Evolutionary conservation across 2,113 vertebrate species (phyloP).

Genomic region (Nematolebias whitei): DNA sequence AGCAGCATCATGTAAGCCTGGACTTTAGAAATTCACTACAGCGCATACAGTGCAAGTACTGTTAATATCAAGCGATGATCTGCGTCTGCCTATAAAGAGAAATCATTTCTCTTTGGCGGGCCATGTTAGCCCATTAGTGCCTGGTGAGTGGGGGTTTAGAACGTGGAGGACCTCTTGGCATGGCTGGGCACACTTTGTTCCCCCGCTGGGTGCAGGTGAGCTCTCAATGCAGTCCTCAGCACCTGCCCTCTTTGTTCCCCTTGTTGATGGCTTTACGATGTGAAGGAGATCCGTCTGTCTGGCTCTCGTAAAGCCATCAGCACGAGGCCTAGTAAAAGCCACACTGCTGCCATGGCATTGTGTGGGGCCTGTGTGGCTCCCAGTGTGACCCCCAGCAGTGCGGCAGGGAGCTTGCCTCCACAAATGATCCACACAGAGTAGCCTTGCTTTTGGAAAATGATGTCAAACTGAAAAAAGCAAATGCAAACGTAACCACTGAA

Average conservation of each 20-base stretch:
- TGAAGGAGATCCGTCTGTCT: constrained; percentile 78
- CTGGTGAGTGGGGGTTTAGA: constrained; percentile 63
- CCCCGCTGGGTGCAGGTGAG: constrained; percentile 82
- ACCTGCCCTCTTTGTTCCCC: constrained; percentile 80
- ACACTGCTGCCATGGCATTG: constrained; percentile 74
- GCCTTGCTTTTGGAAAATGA: too few species aligned
- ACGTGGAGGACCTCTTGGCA: constrained; percentile 75
- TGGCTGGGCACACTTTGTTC: constrained; percentile 67
- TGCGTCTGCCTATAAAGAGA: constrained; percentile 14
- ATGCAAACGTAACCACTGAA: neutral
- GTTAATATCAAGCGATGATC: constrained; percentile 4
- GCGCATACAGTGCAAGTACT: constrained; percentile 27
- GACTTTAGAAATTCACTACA: neutral
- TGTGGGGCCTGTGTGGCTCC: constrained; percentile 63
- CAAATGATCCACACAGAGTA: constrained; percentile 3
- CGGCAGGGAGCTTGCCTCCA: constrained; percentile 26
- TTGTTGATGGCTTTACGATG: constrained; percentile 80
- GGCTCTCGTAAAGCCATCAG: constrained; percentile 77
- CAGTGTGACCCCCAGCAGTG: constrained; percentile 61
- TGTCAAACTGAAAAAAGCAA: too few species aligned
- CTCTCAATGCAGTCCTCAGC: constrained; percentile 76
- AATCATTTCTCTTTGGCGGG: constrained; percentile 37
- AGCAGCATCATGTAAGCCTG: constrained; percentile 58
- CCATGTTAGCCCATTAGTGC: constrained; percentile 43
- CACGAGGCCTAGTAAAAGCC: constrained; percentile 73